Percentiles rank a stretch among this genome's conserved stretches.
phyloP scores from a whole-genome alignment of 2,888 invertebrate species.

The Mesopsocus fuscifrons region DNA sequence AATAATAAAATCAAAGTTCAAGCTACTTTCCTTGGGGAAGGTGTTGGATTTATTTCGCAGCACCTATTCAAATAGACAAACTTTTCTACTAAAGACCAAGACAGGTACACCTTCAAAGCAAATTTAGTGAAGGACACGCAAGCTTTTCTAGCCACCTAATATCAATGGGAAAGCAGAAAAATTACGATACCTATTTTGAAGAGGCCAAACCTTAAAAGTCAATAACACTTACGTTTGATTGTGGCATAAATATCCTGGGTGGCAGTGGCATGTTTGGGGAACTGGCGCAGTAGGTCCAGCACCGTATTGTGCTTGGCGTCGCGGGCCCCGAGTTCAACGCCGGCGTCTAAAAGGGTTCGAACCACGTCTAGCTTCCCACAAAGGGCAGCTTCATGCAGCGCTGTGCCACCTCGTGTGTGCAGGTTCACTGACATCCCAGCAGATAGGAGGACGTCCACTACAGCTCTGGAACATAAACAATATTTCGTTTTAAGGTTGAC shows the following conservation, averaged over 20 bases:
- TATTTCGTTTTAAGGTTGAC: no score
- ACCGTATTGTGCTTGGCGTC: slow-evolving; percentile 71
- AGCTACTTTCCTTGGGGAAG: not conserved
- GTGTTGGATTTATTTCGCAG: no score
- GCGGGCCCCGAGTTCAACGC: slow-evolving; percentile 60
- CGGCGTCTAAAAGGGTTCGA: slow-evolving; percentile 55
- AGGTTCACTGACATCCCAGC: slow-evolving; percentile 80
- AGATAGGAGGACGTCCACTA: slow-evolving; percentile 62
- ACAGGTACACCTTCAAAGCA: no score
- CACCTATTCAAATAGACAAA: no score
- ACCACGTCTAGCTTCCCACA: slow-evolving; percentile 83
- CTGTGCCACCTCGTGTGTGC: slow-evolving; percentile 68
- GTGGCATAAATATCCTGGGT: slow-evolving; percentile 14
- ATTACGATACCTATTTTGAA: no score
- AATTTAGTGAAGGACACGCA: no score
- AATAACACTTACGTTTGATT: slow-evolving; percentile 5
- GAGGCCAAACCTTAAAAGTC: no score
- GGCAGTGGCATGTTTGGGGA: slow-evolving; percentile 56
- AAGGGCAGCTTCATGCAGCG: slow-evolving; percentile 83
- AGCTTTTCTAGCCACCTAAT: no score
- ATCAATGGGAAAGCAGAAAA: no score
- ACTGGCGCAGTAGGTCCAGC: slow-evolving; percentile 65
- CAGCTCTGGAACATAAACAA: slow-evolving; percentile 33
- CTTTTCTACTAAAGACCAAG: no score
- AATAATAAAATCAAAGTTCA: no score